Evolutionary conservation across 2,797 vertebrate genomes (phyloP), one percentile per base, ranked within the genome.

Genomic region (Pseudochirops corinnae): DNA sequence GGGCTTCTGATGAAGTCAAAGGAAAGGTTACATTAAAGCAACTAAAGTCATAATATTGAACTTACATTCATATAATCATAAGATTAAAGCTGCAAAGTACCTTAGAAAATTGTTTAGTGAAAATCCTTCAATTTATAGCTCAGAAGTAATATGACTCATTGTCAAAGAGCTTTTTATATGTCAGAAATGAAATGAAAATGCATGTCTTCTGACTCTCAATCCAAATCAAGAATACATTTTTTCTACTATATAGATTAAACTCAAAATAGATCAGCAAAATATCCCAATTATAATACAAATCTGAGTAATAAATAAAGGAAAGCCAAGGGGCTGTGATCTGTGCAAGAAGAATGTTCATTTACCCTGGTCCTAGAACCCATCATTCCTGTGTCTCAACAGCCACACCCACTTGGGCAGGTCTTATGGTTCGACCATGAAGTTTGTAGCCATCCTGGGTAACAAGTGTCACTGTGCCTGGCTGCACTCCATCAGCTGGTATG

Each of bases 371-470:
- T 92, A 12, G 56, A 93, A 0, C 5, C 0, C 95, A 95, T 98
- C 98, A 98, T 92, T 98, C 98, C 56, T 99, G 99, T 4, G 98
- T 98, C 97, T 99, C 99, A 82, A 99, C 99, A 2, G 99, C 99
- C 94, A 99, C 99, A 0, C 99, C 99, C 2, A 99, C 99, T 0
- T 95, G 99, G 0, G 99, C 99, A 31, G 99, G 99, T 92, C 99
- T 98, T 96, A 99, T 99, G 57, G 99, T 99, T 93, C 99, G 99
- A 46, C 99, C 99, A 0, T 99, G 99, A 46, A 99, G 99, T 96
- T 98, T 99, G 97, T 99, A 99, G 92, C 99, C 99, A 82, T 99
- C 99, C 96, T 99, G 99, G 55, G 98, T 98, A 21, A 99, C 99
- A 92, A 99, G 96, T 0, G 99, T 99, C 95, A 99, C 97, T 0